These are phyloP conservation scores for Urocyon cinereoargenteus DNA, from an alignment of 2,797 vertebrate species.

Conservation along the genomic window DNA sequence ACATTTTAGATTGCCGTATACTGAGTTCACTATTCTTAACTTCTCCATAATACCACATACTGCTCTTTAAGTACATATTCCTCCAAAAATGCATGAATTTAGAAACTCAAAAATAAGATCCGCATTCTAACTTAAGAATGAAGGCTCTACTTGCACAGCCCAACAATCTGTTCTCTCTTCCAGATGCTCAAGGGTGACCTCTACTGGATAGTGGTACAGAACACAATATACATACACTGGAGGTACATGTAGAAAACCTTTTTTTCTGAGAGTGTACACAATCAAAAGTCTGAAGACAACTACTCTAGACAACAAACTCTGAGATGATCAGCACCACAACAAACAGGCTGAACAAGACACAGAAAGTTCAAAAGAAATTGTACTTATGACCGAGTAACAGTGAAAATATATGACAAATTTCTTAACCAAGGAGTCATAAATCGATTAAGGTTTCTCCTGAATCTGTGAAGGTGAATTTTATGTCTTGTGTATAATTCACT, in stretches of 20 bases:
- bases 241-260: background rate
- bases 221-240: background rate
- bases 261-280: background rate
- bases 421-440: constrained; percentile 19
- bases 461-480: constrained; percentile 27
- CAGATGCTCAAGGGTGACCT: constrained; percentile 62
- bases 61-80: background rate
- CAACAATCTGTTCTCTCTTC: background rate
- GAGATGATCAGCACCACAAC: background rate
- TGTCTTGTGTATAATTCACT: constrained; percentile 2
- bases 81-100: constrained; percentile 39
- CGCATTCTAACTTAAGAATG: constrained; percentile 27
- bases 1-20: background rate
- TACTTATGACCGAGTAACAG: constrained; percentile 26
- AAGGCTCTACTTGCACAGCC: background rate
- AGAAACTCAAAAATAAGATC: constrained; percentile 50
- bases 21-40: constrained; percentile 7
- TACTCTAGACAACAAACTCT: background rate
- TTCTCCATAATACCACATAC: background rate
- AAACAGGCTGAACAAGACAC: constrained; percentile 17
- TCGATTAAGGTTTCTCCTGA: background rate
- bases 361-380: constrained; percentile 31
- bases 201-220: constrained; percentile 59
- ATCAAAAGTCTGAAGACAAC: background rate
- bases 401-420: constrained; percentile 44